phyloP scores from a whole-genome alignment of 64 coral and sea anemone genomes.

The Porites lutea region DNA sequence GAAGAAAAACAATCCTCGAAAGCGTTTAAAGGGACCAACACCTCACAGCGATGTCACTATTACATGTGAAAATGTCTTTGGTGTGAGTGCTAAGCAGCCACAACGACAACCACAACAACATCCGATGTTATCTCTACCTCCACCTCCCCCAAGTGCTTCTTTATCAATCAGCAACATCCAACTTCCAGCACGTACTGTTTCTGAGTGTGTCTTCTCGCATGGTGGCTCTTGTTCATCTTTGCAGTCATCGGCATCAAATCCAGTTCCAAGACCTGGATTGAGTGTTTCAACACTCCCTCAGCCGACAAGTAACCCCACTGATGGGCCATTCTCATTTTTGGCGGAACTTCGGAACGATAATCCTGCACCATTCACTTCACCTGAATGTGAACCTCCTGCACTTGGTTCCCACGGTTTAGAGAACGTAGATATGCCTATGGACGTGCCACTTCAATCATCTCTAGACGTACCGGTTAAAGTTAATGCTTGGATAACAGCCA shows the following conservation, averaged over 20 bases:
- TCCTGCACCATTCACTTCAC: background rate
- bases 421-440: background rate
- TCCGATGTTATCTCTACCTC: no score
- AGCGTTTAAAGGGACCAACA: constrained; percentile 63
- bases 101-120: no score
- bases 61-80: constrained; percentile 37
- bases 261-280: no score
- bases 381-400: background rate
- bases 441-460: background rate
- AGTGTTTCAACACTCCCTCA: background rate
- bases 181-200: background rate
- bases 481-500: background rate
- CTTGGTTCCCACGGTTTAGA: background rate
- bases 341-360: background rate
- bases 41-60: constrained; percentile 39
- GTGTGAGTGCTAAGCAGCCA: no score
- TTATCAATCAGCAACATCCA: background rate
- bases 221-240: background rate
- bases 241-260: background rate
- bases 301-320: background rate
- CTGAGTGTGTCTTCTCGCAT: background rate
- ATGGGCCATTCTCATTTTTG: background rate
- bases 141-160: background rate
- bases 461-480: background rate
- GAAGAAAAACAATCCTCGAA: constrained; percentile 22